Conservation (phyloP, 2,113 vertebrate species). For the Callocephalon fimbriatum region DNA sequence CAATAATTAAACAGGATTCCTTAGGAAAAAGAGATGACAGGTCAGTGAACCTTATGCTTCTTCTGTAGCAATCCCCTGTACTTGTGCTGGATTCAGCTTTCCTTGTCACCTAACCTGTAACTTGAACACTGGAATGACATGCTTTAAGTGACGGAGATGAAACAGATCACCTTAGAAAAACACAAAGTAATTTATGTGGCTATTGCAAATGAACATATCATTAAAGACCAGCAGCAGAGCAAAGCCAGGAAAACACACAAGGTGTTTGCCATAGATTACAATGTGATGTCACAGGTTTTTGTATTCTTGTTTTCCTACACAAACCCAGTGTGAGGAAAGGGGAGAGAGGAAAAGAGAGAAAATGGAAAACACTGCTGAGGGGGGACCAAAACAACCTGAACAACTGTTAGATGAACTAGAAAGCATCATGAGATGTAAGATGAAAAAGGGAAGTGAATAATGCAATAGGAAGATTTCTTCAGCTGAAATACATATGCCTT, state of each 20-base stretch:
- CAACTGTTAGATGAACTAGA: constrained; percentile 34
- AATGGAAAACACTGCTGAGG: background rate
- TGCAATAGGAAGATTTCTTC: background rate
- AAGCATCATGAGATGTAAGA: constrained; percentile 16
- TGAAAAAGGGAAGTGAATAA: constrained; percentile 50
- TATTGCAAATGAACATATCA: background rate
- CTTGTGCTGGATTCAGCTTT: background rate
- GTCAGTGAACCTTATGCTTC: background rate
- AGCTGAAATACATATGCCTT: background rate
- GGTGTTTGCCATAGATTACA: background rate
- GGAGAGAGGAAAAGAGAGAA: background rate
- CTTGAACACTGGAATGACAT: background rate
- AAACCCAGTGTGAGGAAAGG: background rate
- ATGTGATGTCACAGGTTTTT: constrained; percentile 20
- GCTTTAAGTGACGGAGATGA: background rate
- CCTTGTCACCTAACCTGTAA: background rate
- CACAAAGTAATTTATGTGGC: background rate
- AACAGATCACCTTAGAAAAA: background rate
- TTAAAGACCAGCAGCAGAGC: background rate
- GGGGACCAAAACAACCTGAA: background rate
- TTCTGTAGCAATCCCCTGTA: background rate
- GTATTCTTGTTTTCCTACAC: background rate
- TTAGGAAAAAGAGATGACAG: background rate
- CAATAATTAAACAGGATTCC: background rate
- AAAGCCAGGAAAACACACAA: background rate